Base-by-base conservation (phyloP, 2,797 vertebrate species). In the Caiman crocodilus region DNA sequence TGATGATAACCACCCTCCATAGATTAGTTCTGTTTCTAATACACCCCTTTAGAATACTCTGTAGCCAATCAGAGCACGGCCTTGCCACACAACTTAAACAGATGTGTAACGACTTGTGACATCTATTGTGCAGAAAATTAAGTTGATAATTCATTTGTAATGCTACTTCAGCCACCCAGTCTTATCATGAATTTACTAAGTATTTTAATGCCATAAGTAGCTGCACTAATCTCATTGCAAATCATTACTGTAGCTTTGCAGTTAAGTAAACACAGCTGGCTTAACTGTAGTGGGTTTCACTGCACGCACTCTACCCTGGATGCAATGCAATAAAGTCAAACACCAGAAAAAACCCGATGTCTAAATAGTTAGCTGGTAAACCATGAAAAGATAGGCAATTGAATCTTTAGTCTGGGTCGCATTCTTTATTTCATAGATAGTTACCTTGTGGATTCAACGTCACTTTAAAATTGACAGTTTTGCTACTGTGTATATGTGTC, bases 141-240 rank as follows among this genome's bases (percentile, higher is more conserved):
- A 93, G 63, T 57, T 92, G 82, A 7, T 90, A 92, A 93, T 94
- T 97, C 63, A 95, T 94, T 89, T 82, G 42, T 55, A 85, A 93
- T 76, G 91, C 80, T 94, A 17, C 91, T 95, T 91, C 90, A 92
- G 82, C 87, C 26, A 28, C 69, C 21, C 65, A 21, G 2, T 11
- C 30, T 84, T 88, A 89, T 14, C 81, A 76, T 61, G 63, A 93
- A 73, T 96, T 94, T 94, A 91, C 76, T 78, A 91, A 95, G 85
- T 92, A 90, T 92, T 96, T 92, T 84, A 85, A 84, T 77, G 79
- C 88, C 63, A 28, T 60, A 64, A 21, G 32, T 79, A 91, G 75
- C 86, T 76, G 60, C 6, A 30, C 59, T 91, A 91, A 94, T 93
- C 88, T 96, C 85, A 80, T 65, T n/a, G 7, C 64, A 87, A 94